A percentile compares a stretch with the other conserved stretches of the same genome.
Conservation (phyloP, 2,797 vertebrate genomes). For the Morelia viridis region DNA sequence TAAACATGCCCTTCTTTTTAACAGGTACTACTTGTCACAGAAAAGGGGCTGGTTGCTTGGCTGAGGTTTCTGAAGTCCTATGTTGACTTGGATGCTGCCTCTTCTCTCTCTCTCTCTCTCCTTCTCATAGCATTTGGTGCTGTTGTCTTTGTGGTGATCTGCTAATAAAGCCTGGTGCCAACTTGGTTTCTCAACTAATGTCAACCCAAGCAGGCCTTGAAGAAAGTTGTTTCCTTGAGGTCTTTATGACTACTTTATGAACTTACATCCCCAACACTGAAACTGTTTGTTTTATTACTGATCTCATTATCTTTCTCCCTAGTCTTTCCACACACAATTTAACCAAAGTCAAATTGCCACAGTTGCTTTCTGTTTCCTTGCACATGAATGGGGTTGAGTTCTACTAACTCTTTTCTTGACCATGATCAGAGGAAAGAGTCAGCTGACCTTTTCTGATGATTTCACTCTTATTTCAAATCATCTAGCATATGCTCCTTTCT, state of each 20-base stretch:
- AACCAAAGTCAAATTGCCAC: background rate
- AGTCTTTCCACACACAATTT: background rate
- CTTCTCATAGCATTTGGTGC: background rate
- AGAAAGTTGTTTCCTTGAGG: background rate
- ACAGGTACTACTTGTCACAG: background rate
- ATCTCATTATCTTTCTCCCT: background rate
- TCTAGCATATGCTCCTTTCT: background rate
- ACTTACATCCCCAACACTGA: background rate
- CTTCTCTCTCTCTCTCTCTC: no score
- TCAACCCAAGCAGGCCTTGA: background rate
- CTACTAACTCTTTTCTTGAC: conserved; percentile 12
- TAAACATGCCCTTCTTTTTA: background rate
- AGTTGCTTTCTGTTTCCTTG: background rate
- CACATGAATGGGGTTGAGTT: background rate
- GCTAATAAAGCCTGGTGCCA: background rate
- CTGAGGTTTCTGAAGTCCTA: background rate
- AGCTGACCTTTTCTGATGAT: conserved; percentile 24
- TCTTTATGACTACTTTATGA: background rate
- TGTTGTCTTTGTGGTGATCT: no score
- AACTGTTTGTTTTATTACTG: background rate
- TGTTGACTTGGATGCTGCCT: background rate
- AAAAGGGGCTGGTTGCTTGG: background rate
- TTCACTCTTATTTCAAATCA: background rate
- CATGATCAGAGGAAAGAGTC: conserved; percentile 44
- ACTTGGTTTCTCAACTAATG: background rate